Conservation (phyloP, 2,797 vertebrate genomes). For the Hapalemur alaotrensis region DNA sequence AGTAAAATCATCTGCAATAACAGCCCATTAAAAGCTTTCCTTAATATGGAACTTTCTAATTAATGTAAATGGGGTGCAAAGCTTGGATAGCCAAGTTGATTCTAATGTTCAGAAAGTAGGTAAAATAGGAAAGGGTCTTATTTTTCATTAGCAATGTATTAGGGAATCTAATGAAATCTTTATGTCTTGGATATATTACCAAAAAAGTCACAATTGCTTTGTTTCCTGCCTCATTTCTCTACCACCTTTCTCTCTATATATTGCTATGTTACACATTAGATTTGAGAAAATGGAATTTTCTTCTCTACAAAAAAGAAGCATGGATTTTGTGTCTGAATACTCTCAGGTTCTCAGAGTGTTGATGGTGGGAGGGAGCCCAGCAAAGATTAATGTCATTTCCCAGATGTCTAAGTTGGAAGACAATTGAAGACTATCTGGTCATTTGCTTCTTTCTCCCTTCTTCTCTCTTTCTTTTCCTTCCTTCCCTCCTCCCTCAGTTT, state of each 20-base stretch:
- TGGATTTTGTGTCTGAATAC: constrained; percentile 17
- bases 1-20: constrained; percentile 87
- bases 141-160: constrained; percentile 86
- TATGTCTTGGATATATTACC: constrained; percentile 84
- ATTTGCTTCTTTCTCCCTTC: background rate
- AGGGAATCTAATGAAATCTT: constrained; percentile 87
- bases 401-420: background rate
- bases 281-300: constrained; percentile 47
- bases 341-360: background rate
- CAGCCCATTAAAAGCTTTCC: constrained; percentile 86
- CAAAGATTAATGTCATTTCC: background rate
- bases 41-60: constrained; percentile 88
- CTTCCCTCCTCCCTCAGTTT: background rate
- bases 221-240: constrained; percentile 78
- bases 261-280: constrained; percentile 37
- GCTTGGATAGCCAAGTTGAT: constrained; percentile 84
- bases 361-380: background rate
- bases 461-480: background rate
- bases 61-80: constrained; percentile 87
- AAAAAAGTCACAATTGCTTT: constrained; percentile 81
- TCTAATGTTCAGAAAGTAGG: constrained; percentile 85
- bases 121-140: constrained; percentile 84
- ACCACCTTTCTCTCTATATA: constrained; percentile 68
- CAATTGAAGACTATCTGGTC: background rate
- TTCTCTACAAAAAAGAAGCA: background rate